Evolutionary conservation across 23 tunicate species (phyloP), one percentile per base, ranked within the genome.

Genomic region (Styela clava): DNA sequence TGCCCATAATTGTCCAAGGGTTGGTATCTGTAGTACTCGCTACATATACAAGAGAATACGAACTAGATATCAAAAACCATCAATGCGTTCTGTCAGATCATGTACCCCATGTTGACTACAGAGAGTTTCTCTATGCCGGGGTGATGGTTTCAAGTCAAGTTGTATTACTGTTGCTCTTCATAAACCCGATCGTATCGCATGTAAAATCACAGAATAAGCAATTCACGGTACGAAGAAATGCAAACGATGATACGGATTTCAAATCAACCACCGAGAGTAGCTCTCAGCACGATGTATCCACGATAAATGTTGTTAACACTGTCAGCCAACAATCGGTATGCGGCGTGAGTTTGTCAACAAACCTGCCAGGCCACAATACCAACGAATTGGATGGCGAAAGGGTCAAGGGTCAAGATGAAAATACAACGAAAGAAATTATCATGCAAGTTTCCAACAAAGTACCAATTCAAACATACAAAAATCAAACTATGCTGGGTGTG

Each of bases 131-230:
- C 3, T 71, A 71, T 16, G 77, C 77, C 16, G 77, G 35, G 3
- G 5, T 29, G 77, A 26, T 71, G 77, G 77, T 71, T 29, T 2
- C 29, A 3, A 71, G 20, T 71, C 77, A 71, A 71, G 5, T 34
- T 21, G 16, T 71, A 30, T 35, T 71, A 3, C 35, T 71, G 5
- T 35, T 35, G 16, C 34, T 71, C 20, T 71, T 71, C 16, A 21
- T 71, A 71, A 33, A 71, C 29, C 77, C 77, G 7, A 34, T 71
- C 37, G 34, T 71, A 32, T 18, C 77, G 35, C 77, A 71, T 71
- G 34, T 71, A 18, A 71, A 71, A 30, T 3, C 34, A 16, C 77
- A 71, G 29, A 27, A 30, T 7, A 33, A 34, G 3, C n/a, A n/a
- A n/a, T n/a, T n/a, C n/a, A n/a, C n/a, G n/a, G 37, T 29, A 16